Evolutionary conservation across 1,140 invertebrate species (phyloP).

Genomic region (Macrostomum lignano): DNA sequence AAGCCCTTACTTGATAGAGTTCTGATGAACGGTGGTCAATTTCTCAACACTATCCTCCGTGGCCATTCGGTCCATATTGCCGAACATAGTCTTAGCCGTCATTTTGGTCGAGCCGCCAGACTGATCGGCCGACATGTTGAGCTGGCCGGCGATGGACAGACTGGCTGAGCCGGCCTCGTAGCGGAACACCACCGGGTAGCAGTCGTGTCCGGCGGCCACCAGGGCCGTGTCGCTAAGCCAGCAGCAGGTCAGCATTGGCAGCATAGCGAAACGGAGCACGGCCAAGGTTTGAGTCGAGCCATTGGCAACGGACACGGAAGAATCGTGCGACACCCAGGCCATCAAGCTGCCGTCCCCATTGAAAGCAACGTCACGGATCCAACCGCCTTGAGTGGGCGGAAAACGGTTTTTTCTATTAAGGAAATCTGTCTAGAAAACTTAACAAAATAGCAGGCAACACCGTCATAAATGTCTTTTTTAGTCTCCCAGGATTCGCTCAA

Average conservation of each 20-base stretch:
- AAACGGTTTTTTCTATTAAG: too few species aligned
- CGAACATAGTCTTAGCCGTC: constrained; percentile 72
- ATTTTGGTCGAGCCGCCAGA: background rate
- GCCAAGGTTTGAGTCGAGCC: constrained; percentile 27
- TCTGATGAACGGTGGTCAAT: constrained; percentile 81
- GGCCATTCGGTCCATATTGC: constrained; percentile 68
- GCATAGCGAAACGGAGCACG: constrained; percentile 31
- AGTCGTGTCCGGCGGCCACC: constrained; percentile 72
- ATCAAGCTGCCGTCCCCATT: constrained; percentile 71
- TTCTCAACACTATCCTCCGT: constrained; percentile 36
- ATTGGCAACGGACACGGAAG: constrained; percentile 61
- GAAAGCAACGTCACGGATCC: constrained; percentile 81
- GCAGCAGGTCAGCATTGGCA: constrained; percentile 65
- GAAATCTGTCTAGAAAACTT: too few species aligned
- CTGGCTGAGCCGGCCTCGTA: background rate
- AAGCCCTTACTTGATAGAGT: constrained; percentile 70
- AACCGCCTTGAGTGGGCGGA: too few species aligned
- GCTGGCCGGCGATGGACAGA: background rate
- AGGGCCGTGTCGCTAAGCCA: constrained; percentile 63
- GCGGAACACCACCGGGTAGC: constrained; percentile 62
- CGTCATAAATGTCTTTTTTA: too few species aligned
- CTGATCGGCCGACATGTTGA: too few species aligned
- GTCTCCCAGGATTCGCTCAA: too few species aligned
- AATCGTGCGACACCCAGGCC: constrained; percentile 87
- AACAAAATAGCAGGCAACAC: too few species aligned